Evolutionary conservation across 2,113 vertebrate species (phyloP), one percentile per base, ranked within the genome.

Genomic region (Sinocyclocheilus maitianheensis): DNA sequence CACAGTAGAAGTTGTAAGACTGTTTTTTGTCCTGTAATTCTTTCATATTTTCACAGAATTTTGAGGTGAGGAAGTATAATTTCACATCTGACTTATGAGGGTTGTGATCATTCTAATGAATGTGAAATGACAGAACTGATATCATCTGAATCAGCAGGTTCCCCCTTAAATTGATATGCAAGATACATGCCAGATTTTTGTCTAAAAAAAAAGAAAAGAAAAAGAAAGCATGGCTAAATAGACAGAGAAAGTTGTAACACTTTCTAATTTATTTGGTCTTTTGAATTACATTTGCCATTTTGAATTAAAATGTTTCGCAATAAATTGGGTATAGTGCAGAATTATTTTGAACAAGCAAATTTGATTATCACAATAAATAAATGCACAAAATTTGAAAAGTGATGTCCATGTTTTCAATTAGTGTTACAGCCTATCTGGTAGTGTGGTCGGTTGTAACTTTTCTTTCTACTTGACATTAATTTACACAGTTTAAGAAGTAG

Each of bases 131-230:
- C 43, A 43, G 37, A 74, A n/a, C 10, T 22, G 71, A n/a, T 46
- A 24, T 24, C 5, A 46, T 24, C 22, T 75, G 72, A 75, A 75
- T 75, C 72, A 75, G 72, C 72, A 75, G 37, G 72, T 46, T 75
- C 37, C 6, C 20, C 20, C 46, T 46, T 74, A 43, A 40, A 24
- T 14, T n/a, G 20, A 14, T 46, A 43, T 51, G 12, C 48, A 74
- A 12, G 1, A 11, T 51, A 12, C 1, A 51, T 51, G 48, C 48
- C 3, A 51, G 48, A 2, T 51, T 51, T 51, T 3, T 3, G 48
- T 51, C 11, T 13, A 22, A 46, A 46, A 46, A 46, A 40, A 43
- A 43, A 43, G 5, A 7, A 71, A 43, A 46, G 9, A 46, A 3
- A 11, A 46, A 48, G 10, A 48, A 48, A 51, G 51, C 51, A 53